Evolutionary conservation across 2,797 vertebrate genomes (phyloP), one percentile per base, ranked within the genome.

Genomic region (Lutjanus campechanus): DNA sequence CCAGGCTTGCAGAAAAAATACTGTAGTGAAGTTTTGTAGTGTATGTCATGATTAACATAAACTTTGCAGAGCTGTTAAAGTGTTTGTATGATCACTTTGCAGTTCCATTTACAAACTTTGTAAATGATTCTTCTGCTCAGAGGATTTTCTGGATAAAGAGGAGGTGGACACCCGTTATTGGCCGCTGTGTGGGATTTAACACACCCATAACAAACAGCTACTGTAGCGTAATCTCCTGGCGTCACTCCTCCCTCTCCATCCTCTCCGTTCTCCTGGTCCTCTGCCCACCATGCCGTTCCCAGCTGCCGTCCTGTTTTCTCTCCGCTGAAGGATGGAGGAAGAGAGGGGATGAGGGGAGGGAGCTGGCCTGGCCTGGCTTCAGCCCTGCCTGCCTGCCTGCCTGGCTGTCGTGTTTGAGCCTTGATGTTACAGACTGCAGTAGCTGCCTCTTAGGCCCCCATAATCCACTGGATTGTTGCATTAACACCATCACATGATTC

Each of bases 391-490:
- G 50, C 70, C 60, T 61, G 50, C 43, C 56, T 74, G 73, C 13
- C 73, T 80, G 76, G 61, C 77, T 89, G 78, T 82, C 25, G 8
- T 77, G 46, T 69, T 77, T 1, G 1, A 70, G 76, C 81, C 79
- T 77, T 84, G 82, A 85, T 83, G 89, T 81, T 83, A 60, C 76
- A 84, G 62, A 62, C 81, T 55, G 83, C 82, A 73, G 87, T 25
- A 59, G 77, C 88, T 83, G 83, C 84, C 88, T 91, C 86, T 91
- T 82, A 85, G 80, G 68, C 73, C 76, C 74, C 63, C 70, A 69
- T 91, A 92, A 94, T 90, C 90, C 89, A 83, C 71, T 50, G 72
- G 83, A 87, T 90, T 87, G 90, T 91, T 90, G 85, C 73, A 85
- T 85, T 92, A 89, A 92, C 91, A 86, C 71, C 72, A 63, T 87